Conservation (phyloP, 1,140 invertebrate genomes). For the Microplitis mediator region DNA sequence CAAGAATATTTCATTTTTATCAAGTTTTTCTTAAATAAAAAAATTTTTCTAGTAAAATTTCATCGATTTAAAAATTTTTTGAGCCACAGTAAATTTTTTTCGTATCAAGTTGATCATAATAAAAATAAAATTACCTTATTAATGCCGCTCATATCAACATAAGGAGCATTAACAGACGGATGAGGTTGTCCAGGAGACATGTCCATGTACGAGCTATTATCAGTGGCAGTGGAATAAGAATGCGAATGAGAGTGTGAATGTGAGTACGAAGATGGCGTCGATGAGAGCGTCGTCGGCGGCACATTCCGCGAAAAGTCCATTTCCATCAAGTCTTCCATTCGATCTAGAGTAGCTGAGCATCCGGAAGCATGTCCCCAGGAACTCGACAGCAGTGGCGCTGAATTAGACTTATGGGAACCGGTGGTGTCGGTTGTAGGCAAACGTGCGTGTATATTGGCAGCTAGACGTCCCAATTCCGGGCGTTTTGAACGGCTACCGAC, state of each 20-base stretch:
- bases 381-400: slow-evolving; percentile 56
- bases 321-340: slow-evolving; percentile 80
- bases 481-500: slow-evolving; percentile 71
- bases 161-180: slow-evolving; percentile 51
- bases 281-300: slow-evolving; percentile 45
- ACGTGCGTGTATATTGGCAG: slow-evolving; percentile 67
- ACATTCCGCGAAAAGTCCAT: slow-evolving; percentile 73
- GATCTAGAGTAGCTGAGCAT: slow-evolving; percentile 60
- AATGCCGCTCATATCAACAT: slow-evolving; percentile 61
- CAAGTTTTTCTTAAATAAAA: no score
- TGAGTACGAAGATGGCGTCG: slow-evolving; percentile 48
- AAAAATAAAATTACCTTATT: slow-evolving; percentile 47
- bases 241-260: slow-evolving; percentile 40
- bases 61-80: no score
- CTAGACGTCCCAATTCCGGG: slow-evolving; percentile 54
- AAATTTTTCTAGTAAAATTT: no score
- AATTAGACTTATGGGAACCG: slow-evolving; percentile 57
- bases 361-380: slow-evolving; percentile 68
- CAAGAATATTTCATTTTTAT: no score
- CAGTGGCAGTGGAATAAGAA: slow-evolving; percentile 56
- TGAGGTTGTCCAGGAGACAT: slow-evolving; percentile 62
- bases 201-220: slow-evolving; percentile 65
- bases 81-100: no score
- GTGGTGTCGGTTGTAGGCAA: slow-evolving; percentile 59
- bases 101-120: no score